Percentiles rank a stretch among this genome's conserved stretches.
phyloP scores from a whole-genome alignment of 2,888 invertebrate genomes.

The Iphiclides podalirius region DNA sequence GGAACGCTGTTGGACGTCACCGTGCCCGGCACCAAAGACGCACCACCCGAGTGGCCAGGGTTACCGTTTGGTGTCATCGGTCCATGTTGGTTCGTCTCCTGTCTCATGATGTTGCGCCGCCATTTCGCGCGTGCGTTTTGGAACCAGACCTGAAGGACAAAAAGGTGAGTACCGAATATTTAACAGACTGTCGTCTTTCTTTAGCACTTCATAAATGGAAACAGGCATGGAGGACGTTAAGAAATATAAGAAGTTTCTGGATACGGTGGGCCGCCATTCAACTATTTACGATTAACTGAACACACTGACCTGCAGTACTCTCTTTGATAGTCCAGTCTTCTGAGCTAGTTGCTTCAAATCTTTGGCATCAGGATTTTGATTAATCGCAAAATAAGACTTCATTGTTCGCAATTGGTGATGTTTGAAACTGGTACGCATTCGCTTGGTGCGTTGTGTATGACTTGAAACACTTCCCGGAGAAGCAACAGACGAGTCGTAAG shows the following conservation, averaged over 20 bases:
- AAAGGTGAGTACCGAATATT: neutral
- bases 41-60: slow-evolving; percentile 44
- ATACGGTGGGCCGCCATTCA: too few species aligned
- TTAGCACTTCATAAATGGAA: too few species aligned
- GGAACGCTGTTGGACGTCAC: slow-evolving; percentile 40
- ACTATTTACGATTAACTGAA: too few species aligned
- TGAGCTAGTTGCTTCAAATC: slow-evolving; percentile 98
- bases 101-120: slow-evolving; percentile 95
- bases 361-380: slow-evolving; percentile 99
- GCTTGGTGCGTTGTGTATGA: slow-evolving; percentile 88
- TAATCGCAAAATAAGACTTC: slow-evolving; percentile 99
- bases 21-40: slow-evolving; percentile 38
- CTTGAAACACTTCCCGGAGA: slow-evolving; percentile 83
- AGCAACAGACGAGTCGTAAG: slow-evolving; percentile 86
- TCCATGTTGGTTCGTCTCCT: slow-evolving; percentile 76
- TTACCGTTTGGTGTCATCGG: slow-evolving; percentile 43
- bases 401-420: slow-evolving; percentile 99
- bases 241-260: too few species aligned
- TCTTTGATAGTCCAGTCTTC: slow-evolving; percentile 98
- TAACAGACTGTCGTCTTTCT: too few species aligned
- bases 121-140: slow-evolving; percentile 99
- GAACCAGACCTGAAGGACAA: slow-evolving; percentile 93
- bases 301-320: slow-evolving; percentile 94
- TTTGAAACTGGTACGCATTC: slow-evolving; percentile 99
- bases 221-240: too few species aligned